Evolutionary conservation across 2,113 vertebrate genomes (phyloP), one percentile per base, ranked within the genome.

Genomic region (Cnemophilus loriae): DNA sequence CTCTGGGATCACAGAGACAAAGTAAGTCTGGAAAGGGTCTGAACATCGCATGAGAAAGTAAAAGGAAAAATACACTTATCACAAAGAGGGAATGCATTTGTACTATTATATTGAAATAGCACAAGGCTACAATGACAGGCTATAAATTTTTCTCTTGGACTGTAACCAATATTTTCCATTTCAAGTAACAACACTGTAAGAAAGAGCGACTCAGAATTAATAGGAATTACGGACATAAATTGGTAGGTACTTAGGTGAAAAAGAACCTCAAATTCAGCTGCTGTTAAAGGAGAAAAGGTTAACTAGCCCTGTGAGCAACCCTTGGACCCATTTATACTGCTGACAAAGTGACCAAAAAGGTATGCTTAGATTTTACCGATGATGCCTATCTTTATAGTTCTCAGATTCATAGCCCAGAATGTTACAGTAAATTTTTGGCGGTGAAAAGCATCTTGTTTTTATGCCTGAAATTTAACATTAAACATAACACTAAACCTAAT

Each of bases 151-250:
- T 93, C 82, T 80, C 71, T 91, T 95, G 95, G 90, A 84, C 52
- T 90, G 75, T 57, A 94, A 92, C 93, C 92, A 96, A 46, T 94
- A 95, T 96, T 96, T 97, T 96, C 96, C 84, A 89, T 96, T 96
- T 96, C 80, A 85, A 96, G 57, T 92, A 89, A 89, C 73, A 91
- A 89, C 91, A 93, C 53, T 47, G 78, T 76, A 91, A 87, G 78
- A 96, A 92, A 68, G 82, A 87, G 50, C 32, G 27, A 91, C 75
- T 91, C 75, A 57, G 76, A 90, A 95, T 96, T 96, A 96, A 93
- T 64, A 90, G 88, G 87, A 96, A 95, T 96, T 90, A 92, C 4
- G 2, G 60, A 59, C 50, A 47, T 77, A 93, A 90, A 87, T 94
- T 3, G 39, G 83, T 90, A 87, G 64, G 52, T 78, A 84, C 56